phyloP scores from a whole-genome alignment of 2,113 vertebrate species.

The Cryptotis parvus region DNA sequence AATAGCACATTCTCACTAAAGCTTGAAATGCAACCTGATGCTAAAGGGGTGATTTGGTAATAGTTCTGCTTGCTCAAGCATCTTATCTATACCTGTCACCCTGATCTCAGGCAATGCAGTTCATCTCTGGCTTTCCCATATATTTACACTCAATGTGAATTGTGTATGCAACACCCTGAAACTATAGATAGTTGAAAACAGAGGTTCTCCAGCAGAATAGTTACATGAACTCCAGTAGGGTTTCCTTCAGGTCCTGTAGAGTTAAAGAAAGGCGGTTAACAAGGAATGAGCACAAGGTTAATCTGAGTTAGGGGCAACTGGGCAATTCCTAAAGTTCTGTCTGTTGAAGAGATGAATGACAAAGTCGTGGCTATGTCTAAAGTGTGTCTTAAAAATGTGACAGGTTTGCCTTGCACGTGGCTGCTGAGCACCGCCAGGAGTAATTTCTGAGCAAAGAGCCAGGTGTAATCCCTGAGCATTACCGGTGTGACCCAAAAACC shows the following conservation, averaged over 20 bases:
- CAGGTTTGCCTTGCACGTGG: too few species aligned
- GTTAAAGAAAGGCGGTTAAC: not conserved
- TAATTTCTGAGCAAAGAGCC: too few species aligned
- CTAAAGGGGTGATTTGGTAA: not conserved
- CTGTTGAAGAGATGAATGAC: not conserved
- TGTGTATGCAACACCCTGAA: not conserved
- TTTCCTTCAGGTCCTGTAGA: not conserved
- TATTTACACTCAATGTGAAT: not conserved
- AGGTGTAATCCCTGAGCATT: too few species aligned
- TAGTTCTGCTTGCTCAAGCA: not conserved
- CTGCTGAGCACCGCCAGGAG: too few species aligned
- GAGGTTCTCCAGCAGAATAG: not conserved
- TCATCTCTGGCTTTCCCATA: not conserved
- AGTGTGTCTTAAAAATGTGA: not conserved
- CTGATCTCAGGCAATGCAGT: too few species aligned
- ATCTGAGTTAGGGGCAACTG: not conserved
- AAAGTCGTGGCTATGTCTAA: accelerated
- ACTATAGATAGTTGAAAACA: not conserved
- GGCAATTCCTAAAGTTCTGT: not conserved
- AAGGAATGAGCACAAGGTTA: not conserved
- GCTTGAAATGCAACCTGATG: not conserved
- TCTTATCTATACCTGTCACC: not conserved
- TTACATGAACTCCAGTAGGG: not conserved
- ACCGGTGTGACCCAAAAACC: too few species aligned
- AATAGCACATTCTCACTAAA: too few species aligned